Percentiles rank a stretch among this genome's conserved stretches.
phyloP scores from a whole-genome alignment of 2,797 vertebrate species.

The Rhincodon typus region DNA sequence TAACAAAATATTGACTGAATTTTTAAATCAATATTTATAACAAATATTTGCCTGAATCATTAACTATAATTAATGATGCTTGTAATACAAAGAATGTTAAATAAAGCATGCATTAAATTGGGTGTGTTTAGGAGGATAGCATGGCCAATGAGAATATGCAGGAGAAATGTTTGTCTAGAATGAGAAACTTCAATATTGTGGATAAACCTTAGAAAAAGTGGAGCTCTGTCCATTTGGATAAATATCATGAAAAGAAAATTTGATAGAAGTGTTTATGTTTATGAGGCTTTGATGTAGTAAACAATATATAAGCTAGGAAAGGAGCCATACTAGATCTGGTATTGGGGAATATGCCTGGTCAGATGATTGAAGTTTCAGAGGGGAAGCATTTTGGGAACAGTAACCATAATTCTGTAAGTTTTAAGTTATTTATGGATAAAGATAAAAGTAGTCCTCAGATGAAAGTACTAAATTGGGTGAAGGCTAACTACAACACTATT shows the following conservation, averaged over 20 bases:
- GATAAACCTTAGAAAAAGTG: neutral
- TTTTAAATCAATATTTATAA: neutral
- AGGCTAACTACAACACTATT: too few species aligned
- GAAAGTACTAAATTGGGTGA: too few species aligned
- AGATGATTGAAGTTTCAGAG: too few species aligned
- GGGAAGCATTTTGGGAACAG: too few species aligned
- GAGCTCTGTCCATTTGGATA: neutral
- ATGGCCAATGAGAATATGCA: neutral
- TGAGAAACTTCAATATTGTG: neutral
- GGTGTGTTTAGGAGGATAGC: neutral
- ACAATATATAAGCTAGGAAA: too few species aligned
- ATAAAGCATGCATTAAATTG: neutral
- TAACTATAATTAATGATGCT: neutral
- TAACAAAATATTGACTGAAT: neutral
- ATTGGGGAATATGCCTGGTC: too few species aligned
- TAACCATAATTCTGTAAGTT: too few species aligned
- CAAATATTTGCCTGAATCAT: neutral
- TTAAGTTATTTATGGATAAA: too few species aligned
- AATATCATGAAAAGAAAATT: neutral
- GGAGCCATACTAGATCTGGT: too few species aligned
- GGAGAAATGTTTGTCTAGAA: too few species aligned
- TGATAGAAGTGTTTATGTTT: neutral
- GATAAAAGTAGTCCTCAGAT: too few species aligned
- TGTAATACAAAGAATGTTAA: neutral
- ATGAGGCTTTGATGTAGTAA: neutral